phyloP scores from a whole-genome alignment of 2,113 vertebrate genomes.

The Xenopus tropicalis region UCB_Xtro_10.0 CM004447.2:135851501-135852000 shows the following conservation, averaged over 20 bases:
- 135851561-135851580: slow-evolving; percentile 10
- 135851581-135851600: slow-evolving; percentile 34
- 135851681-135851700: slow-evolving; percentile 18
- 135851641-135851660: slow-evolving; percentile 31
- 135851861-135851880: slow-evolving; percentile 43
- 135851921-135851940: slow-evolving; percentile 45
- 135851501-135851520: neutral
- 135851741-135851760: neutral
- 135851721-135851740: slow-evolving; percentile 41
- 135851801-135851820: slow-evolving; percentile 46
- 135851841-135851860: slow-evolving; percentile 42
- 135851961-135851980: slow-evolving; percentile 44
- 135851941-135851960: slow-evolving; percentile 42
- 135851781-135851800: slow-evolving; percentile 48
- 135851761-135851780: slow-evolving; percentile 42
- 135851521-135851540: neutral
- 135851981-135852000: slow-evolving; percentile 51
- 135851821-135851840: slow-evolving; percentile 45
- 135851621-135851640: slow-evolving; percentile 34
- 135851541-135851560: slow-evolving; percentile 19
- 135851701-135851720: neutral
- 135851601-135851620: slow-evolving; percentile 30
- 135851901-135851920: slow-evolving; percentile 48
- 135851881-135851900: slow-evolving; percentile 46
- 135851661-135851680: slow-evolving; percentile 27